Evolutionary conservation across 2,113 vertebrate species (phyloP).

Genomic region (Perognathus longimembris): DNA sequence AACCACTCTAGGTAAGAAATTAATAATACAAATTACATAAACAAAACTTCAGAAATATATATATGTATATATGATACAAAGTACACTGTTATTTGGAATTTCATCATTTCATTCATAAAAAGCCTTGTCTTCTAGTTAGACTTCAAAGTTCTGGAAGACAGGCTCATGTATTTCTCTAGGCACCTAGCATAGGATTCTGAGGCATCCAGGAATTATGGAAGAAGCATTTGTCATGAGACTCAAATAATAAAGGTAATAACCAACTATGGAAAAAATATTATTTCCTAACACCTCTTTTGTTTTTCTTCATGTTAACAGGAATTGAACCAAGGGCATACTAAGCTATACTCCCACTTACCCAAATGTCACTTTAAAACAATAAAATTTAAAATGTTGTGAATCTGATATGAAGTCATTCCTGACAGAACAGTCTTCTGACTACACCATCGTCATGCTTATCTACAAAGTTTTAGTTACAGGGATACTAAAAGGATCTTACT

Average conservation of each 20-base stretch:
- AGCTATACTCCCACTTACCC: neutral
- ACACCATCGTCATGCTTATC: neutral
- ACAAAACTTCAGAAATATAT: slow-evolving; percentile 21
- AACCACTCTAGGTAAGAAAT: neutral
- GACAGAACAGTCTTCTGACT: neutral
- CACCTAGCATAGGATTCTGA: neutral
- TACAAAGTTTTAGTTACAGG: neutral
- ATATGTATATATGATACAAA: slow-evolving; percentile 31
- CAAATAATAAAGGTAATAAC: neutral
- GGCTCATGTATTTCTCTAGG: neutral
- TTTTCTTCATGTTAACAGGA: neutral
- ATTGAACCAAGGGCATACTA: neutral
- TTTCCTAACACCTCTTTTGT: neutral
- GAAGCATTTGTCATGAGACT: slow-evolving; percentile 11
- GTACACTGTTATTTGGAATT: neutral
- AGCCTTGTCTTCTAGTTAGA: neutral
- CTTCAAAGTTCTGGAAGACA: neutral
- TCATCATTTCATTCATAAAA: slow-evolving; percentile 33
- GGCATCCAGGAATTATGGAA: neutral
- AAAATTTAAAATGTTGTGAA: neutral
- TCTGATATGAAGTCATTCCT: neutral
- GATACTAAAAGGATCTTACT: slow-evolving; percentile 23
- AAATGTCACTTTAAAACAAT: slow-evolving; percentile 37
- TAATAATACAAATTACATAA: neutral
- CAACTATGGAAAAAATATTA: neutral